These are phyloP conservation scores for Pachydiplax longipennis DNA, from an alignment of 2,888 invertebrate genomes.

Conservation along the genomic window DNA sequence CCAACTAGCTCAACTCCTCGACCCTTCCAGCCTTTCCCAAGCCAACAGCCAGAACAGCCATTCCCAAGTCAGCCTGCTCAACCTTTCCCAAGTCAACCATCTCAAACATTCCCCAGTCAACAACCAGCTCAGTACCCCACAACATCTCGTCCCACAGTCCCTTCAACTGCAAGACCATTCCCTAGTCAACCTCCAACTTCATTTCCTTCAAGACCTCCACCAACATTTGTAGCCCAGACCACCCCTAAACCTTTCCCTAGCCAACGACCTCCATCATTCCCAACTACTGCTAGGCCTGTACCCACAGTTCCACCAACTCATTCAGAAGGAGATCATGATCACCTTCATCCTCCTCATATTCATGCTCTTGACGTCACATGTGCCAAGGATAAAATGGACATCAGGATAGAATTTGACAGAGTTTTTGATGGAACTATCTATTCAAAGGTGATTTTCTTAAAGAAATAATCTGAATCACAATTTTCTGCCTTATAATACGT, in stretches of 20 bases:
- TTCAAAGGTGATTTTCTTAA: slow-evolving; percentile 66
- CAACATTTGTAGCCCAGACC: slow-evolving; percentile 53
- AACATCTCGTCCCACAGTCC: slow-evolving; percentile 54
- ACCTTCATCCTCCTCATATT: slow-evolving; percentile 74
- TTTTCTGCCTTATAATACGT: too few species aligned
- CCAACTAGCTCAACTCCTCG: slow-evolving; percentile 69
- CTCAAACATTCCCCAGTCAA: slow-evolving; percentile 53
- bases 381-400: slow-evolving; percentile 83
- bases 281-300: slow-evolving; percentile 48
- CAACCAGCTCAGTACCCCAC: slow-evolving; percentile 50
- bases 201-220: slow-evolving; percentile 51
- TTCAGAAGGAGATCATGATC: slow-evolving; percentile 66
- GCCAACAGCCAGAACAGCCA: slow-evolving; percentile 45
- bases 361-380: slow-evolving; percentile 79
- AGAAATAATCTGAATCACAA: background rate
- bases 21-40: slow-evolving; percentile 62
- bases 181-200: slow-evolving; percentile 50
- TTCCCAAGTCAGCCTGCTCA: slow-evolving; percentile 51
- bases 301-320: slow-evolving; percentile 47
- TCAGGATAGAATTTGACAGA: slow-evolving; percentile 79
- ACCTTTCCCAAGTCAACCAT: slow-evolving; percentile 48
- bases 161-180: slow-evolving; percentile 52
- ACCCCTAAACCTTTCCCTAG: slow-evolving; percentile 50
- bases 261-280: slow-evolving; percentile 53
- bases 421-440: slow-evolving; percentile 81